phyloP scores from a whole-genome alignment of 2,113 vertebrate species.

The Eretmochelys imbricata region DNA sequence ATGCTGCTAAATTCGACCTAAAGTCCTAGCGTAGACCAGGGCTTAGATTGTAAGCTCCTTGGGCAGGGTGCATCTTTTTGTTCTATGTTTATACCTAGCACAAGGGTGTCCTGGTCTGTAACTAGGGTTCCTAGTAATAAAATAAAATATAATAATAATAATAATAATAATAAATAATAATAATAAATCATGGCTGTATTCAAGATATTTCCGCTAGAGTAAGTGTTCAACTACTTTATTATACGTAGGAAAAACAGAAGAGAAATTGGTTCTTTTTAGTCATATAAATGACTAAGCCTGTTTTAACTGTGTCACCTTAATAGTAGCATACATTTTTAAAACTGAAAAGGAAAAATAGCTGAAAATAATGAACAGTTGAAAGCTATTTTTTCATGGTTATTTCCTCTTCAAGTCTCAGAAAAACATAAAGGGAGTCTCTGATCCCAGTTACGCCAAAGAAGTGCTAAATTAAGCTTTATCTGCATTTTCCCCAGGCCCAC shows the following conservation, averaged over 20 bases:
- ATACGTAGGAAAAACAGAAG: neutral
- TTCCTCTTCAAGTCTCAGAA: conserved; percentile 44
- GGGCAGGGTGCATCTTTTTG: too few species aligned
- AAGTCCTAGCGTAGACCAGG: too few species aligned
- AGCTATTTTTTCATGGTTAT: conserved; percentile 32
- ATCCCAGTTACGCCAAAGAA: conserved; percentile 45
- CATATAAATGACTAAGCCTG: neutral
- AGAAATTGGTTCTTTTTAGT: neutral
- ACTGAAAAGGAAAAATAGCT: conserved; percentile 43
- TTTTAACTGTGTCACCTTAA: conserved; percentile 12
- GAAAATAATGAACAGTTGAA: conserved; percentile 24
- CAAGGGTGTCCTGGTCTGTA: neutral
- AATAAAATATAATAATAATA: neutral
- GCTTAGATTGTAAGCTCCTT: too few species aligned
- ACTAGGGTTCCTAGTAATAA: neutral
- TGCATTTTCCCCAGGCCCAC: conserved; percentile 36
- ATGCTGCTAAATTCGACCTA: too few species aligned
- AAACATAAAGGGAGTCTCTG: conserved; percentile 60
- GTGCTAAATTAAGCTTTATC: conserved; percentile 46
- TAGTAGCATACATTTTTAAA: neutral
- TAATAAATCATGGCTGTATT: neutral
- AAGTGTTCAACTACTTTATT: neutral
- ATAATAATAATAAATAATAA: neutral
- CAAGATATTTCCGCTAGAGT: neutral
- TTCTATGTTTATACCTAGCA: too few species aligned